phyloP scores from a whole-genome alignment of 2,113 vertebrate species.

The Glaucomys volans region DNA sequence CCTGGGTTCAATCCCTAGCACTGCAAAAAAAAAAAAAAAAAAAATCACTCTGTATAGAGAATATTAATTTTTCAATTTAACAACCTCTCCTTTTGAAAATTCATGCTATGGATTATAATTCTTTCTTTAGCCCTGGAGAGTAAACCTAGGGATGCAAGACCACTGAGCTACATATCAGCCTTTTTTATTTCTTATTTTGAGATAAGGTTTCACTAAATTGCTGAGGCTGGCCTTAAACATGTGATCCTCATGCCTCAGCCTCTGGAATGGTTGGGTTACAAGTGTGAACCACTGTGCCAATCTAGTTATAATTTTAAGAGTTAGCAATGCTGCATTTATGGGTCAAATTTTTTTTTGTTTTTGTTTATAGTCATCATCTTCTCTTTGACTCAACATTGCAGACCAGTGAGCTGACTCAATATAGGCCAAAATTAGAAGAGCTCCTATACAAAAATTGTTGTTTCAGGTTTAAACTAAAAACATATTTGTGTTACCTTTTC shows the following conservation, averaged over 20 bases:
- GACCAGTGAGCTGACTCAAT: background rate
- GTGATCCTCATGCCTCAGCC: background rate
- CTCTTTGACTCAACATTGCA: background rate
- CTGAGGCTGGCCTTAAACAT: background rate
- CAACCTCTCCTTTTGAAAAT: slow-evolving; percentile 5
- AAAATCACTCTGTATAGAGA: background rate
- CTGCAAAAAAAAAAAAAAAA: no score
- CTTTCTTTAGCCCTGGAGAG: background rate
- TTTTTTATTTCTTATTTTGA: background rate
- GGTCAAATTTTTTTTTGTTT: background rate
- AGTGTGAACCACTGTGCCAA: background rate
- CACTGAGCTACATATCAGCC: background rate
- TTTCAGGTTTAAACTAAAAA: slow-evolving; percentile 27
- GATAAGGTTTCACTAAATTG: background rate
- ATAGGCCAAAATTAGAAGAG: background rate
- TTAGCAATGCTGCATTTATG: background rate
- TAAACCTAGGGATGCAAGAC: background rate
- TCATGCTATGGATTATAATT: background rate
- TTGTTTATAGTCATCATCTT: background rate
- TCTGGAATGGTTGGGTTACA: background rate
- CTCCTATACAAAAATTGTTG: background rate
- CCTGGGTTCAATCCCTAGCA: no score
- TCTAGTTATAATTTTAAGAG: no score
- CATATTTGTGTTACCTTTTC: background rate
- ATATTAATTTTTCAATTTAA: background rate